Base-by-base conservation (phyloP, 2,797 vertebrate genomes). In the Leptodactylus fallax region DNA sequence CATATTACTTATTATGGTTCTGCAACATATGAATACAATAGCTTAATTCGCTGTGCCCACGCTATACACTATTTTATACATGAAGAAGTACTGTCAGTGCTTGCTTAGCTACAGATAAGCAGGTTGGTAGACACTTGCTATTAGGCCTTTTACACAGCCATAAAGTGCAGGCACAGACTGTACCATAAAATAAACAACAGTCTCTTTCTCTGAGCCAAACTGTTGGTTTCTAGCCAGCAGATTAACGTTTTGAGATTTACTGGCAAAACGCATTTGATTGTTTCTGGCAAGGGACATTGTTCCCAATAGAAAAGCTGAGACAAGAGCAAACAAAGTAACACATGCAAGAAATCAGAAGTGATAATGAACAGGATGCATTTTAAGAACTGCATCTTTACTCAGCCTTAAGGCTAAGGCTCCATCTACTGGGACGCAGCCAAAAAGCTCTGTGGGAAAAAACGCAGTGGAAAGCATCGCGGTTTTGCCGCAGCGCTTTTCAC, bases 161-260 rank as follows among this genome's bases (percentile, higher is more conserved):
- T 69, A 58, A 72, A 36, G 53, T 27, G 21, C 67, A 69, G 81
- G 81, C 25, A 56, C 81, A 72, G 27, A 36, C 53, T 58, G 81
- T 72, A 56, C 51, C 65, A 72, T 58, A 21, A 55, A 56, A 71
- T 71, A 83, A 83, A 71, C 65, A 71, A 82, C 47, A 83, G 49
- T 55, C 63, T 69, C 49, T 63, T 83, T 83, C 81, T 83, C 63
- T 25, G 55, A 67, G 49, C 53, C 51, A 83, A 83, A 56, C 10
- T 36, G 53, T 55, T 83, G 81, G 67, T 36, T 36, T 58, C 27
- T 56, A 27, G 81, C 81, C 81, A 83, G 53, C 51, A 83, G 81
- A 83, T 72, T 83, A 83, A 83, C 4, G 27, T 83, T 61, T 83
- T 69, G 16, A 56, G 65, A 83, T 58, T 72, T 83, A 72, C 81